phyloP scores from a whole-genome alignment of 2,888 invertebrate species.

The Dasypolia templi region DNA sequence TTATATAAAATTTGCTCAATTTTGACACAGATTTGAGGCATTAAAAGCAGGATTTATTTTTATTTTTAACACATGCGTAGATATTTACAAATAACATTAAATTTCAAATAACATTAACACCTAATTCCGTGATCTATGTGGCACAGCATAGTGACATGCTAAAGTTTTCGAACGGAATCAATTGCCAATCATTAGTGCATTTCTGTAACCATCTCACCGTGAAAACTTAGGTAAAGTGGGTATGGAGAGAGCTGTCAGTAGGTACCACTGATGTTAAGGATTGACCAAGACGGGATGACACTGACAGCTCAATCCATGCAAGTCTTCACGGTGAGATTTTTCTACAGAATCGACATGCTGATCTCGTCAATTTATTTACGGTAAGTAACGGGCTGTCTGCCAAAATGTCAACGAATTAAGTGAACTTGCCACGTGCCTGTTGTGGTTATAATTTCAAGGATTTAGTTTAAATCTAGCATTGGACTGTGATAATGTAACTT shows the following conservation, averaged over 20 bases:
- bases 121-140: not conserved
- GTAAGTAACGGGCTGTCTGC: conserved; percentile 25
- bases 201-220: too few relatives aligned
- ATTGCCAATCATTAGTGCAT: conserved; percentile 38
- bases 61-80: not conserved
- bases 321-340: too few relatives aligned
- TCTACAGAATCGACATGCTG: too few relatives aligned
- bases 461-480: not conserved
- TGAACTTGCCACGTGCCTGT: conserved; percentile 10
- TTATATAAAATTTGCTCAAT: not conserved
- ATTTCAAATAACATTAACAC: too few relatives aligned
- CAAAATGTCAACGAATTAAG: conserved; percentile 28
- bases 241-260: too few relatives aligned
- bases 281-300: too few relatives aligned
- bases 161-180: not conserved
- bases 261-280: too few relatives aligned
- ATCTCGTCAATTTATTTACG: conserved; percentile 29
- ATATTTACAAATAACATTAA: too few relatives aligned
- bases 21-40: not conserved
- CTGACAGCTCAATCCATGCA: too few relatives aligned
- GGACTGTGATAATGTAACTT: not conserved
- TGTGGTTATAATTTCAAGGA: conserved; percentile 22
- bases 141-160: not conserved
- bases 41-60: not conserved
- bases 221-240: too few relatives aligned